These are phyloP conservation scores for Girardinus metallicus DNA, from an alignment of 2,797 vertebrate genomes.

Conservation along the genomic window DNA sequence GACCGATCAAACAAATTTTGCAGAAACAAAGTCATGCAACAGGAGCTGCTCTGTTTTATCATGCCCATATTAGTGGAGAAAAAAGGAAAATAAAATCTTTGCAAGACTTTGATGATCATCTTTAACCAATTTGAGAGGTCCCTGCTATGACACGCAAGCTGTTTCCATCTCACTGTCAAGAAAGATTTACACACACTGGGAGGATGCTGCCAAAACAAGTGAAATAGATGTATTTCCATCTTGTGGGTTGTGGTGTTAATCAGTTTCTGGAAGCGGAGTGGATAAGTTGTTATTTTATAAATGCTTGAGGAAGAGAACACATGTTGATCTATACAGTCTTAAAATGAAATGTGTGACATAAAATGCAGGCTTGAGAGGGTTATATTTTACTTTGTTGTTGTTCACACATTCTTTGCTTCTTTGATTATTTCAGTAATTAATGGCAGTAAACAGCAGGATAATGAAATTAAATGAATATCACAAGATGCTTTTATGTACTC, in stretches of 20 bases:
- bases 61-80: constrained; percentile 7
- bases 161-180: constrained; percentile 63
- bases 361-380: neutral
- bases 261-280: constrained; percentile 41
- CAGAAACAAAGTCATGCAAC: constrained; percentile 48
- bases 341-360: neutral
- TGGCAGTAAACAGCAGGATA: neutral
- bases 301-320: constrained; percentile 20
- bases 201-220: constrained; percentile 47
- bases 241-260: constrained; percentile 48
- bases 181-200: constrained; percentile 56
- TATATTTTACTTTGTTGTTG: neutral
- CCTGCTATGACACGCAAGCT: constrained; percentile 54
- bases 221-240: constrained; percentile 45
- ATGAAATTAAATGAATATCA: neutral
- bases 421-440: neutral
- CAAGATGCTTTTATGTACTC: neutral
- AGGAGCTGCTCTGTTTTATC: constrained; percentile 42
- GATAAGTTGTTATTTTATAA: constrained; percentile 19
- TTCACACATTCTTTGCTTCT: neutral
- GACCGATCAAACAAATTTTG: constrained; percentile 51
- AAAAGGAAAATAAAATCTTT: constrained; percentile 25
- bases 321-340: constrained; percentile 22
- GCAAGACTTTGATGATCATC: constrained; percentile 60
- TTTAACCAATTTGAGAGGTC: constrained; percentile 56